A percentile compares a stretch with the other conserved stretches of the same genome.
Conservation (phyloP, 2,888 invertebrate genomes). For the Lasioglossum vierecki region DNA sequence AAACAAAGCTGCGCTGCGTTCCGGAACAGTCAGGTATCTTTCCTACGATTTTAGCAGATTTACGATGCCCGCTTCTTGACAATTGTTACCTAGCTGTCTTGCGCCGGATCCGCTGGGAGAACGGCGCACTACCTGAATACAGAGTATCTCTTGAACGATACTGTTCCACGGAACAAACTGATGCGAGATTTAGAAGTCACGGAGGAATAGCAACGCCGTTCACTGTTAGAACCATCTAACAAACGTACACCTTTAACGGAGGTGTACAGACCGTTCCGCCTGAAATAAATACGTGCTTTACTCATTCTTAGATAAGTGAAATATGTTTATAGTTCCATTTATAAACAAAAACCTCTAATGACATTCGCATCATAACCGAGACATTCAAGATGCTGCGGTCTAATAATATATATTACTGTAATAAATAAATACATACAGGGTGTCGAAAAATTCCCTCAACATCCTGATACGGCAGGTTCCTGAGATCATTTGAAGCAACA, state of each 20-base stretch:
- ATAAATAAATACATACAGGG: too few relatives aligned
- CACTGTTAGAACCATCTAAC: not conserved
- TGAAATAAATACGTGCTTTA: not conserved
- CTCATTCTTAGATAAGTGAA: not conserved
- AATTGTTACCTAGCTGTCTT: conserved; percentile 47
- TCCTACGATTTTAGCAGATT: conserved; percentile 47
- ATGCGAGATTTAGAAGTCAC: conserved; percentile 17
- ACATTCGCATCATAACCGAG: too few relatives aligned
- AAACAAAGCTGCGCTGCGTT: conserved; percentile 21
- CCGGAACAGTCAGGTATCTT: conserved; percentile 18
- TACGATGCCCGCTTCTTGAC: conserved; percentile 51
- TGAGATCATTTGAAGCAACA: too few relatives aligned
- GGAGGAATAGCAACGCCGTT: not conserved
- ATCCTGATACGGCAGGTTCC: too few relatives aligned
- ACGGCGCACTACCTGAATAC: conserved; percentile 28
- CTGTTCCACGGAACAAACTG: conserved; percentile 36
- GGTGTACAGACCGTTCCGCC: not conserved
- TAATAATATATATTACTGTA: too few relatives aligned
- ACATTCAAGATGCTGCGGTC: too few relatives aligned
- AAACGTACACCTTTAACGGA: not conserved
- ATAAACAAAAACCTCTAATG: too few relatives aligned
- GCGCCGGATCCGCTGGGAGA: conserved; percentile 41
- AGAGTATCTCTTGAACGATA: conserved; percentile 24
- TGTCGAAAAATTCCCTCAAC: too few relatives aligned
- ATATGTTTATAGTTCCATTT: too few relatives aligned